phyloP scores from a whole-genome alignment of 2,113 vertebrate species.

The Regulus satrapa region DNA sequence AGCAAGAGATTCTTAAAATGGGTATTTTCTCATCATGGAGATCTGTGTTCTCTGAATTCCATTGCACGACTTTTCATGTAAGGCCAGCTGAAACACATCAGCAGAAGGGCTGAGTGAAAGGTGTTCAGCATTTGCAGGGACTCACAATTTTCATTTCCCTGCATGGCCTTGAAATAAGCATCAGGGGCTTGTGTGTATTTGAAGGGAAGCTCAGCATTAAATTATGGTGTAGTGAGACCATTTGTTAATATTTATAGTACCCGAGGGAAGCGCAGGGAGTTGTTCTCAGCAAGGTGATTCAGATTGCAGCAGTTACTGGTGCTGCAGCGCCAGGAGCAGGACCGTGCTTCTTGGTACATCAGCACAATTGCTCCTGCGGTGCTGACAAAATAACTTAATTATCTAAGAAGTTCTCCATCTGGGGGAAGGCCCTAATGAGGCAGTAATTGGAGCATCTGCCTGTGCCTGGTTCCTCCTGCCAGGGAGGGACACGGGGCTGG shows the following conservation, averaged over 20 bases:
- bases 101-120: background rate
- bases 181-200: background rate
- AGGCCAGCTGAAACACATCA: background rate
- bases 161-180: background rate
- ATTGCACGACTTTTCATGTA: rapidly evolving
- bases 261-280: rapidly evolving
- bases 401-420: background rate
- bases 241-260: background rate
- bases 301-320: background rate
- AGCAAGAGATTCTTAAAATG: background rate
- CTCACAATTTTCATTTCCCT: background rate
- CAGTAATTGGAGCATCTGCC: background rate
- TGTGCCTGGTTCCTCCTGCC: background rate
- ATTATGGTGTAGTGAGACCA: background rate
- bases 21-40: rapidly evolving
- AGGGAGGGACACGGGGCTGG: background rate
- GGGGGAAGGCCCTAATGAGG: background rate
- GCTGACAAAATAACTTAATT: conserved; percentile 27
- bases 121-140: background rate
- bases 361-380: background rate
- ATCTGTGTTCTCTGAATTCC: background rate
- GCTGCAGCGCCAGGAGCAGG: background rate
- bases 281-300: background rate
- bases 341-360: rapidly evolving
- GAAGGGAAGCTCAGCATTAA: background rate